Conservation (phyloP, 1,140 invertebrate species). For the Anoplophora glabripennis region DNA sequence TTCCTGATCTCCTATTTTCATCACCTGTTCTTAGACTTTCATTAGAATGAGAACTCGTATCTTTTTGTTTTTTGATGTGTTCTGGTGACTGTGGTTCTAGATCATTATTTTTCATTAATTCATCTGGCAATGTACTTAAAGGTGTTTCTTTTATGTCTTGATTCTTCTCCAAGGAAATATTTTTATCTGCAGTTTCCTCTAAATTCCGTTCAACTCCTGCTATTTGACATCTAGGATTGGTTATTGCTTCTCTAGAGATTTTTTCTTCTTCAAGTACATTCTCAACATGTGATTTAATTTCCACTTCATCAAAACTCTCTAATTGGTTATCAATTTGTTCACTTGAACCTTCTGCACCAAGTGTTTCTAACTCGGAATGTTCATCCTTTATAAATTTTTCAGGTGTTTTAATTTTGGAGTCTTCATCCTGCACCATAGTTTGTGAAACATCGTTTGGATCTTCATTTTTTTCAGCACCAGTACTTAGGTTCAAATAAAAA, state of each 20-base stretch:
- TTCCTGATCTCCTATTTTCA: background rate
- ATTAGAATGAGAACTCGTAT: background rate
- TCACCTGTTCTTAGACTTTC: background rate
- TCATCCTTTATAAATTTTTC: background rate
- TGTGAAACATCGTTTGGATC: background rate
- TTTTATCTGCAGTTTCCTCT: too few species aligned
- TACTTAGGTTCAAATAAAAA: background rate
- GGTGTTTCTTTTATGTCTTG: slow-evolving; percentile 5
- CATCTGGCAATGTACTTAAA: slow-evolving; percentile 11
- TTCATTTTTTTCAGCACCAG: background rate
- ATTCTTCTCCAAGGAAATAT: background rate
- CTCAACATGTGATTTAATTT: too few species aligned
- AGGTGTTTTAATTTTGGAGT: background rate
- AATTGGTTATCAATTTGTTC: background rate
- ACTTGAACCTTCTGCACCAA: background rate
- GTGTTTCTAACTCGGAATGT: background rate
- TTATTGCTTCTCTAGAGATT: too few species aligned
- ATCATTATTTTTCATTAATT: background rate
- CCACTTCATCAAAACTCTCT: background rate
- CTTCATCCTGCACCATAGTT: background rate
- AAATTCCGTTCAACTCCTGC: too few species aligned
- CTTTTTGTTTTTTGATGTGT: slow-evolving; percentile 5
- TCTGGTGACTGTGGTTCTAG: background rate
- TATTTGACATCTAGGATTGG: too few species aligned
- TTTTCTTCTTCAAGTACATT: too few species aligned